phyloP scores from a whole-genome alignment of 2,797 vertebrate species.

The Onychomys arenicola region DNA sequence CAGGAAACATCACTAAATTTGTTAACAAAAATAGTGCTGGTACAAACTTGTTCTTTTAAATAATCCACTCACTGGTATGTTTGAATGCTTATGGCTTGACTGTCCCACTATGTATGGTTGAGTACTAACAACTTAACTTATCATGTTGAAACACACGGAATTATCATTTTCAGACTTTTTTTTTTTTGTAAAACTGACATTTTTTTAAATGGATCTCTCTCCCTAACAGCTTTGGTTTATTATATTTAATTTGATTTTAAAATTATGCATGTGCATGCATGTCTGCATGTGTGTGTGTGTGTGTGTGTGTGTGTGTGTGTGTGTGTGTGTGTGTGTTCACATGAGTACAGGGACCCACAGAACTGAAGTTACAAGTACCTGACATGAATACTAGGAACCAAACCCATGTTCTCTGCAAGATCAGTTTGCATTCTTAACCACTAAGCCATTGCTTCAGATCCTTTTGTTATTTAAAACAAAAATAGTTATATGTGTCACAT shows the following conservation, averaged over 20 bases:
- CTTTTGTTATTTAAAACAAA: not conserved
- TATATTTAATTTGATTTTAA: not conserved
- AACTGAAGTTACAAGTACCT: not conserved
- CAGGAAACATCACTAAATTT: conserved; percentile 68
- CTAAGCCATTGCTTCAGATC: not conserved
- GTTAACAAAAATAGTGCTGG: conserved; percentile 59
- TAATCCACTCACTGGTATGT: not conserved
- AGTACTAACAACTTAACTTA: not conserved
- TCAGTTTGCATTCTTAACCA: not conserved
- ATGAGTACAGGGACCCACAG: too few relatives aligned
- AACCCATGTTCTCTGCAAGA: not conserved
- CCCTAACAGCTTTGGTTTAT: not conserved
- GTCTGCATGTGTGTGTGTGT: not conserved
- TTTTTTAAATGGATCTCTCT: not conserved
- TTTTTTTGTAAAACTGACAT: not conserved
- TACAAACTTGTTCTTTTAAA: not conserved
- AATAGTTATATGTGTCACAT: not conserved
- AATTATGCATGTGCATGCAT: not conserved
- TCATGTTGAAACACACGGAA: not conserved
- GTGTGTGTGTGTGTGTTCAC: not conserved
- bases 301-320: not conserved
- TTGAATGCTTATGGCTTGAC: not conserved
- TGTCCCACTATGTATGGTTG: not conserved
- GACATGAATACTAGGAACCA: not conserved
- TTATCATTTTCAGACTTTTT: conserved; percentile 27